Evolutionary conservation across 2,113 vertebrate genomes (phyloP), one percentile per base, ranked within the genome.

Genomic region (Bufo bufo): DNA sequence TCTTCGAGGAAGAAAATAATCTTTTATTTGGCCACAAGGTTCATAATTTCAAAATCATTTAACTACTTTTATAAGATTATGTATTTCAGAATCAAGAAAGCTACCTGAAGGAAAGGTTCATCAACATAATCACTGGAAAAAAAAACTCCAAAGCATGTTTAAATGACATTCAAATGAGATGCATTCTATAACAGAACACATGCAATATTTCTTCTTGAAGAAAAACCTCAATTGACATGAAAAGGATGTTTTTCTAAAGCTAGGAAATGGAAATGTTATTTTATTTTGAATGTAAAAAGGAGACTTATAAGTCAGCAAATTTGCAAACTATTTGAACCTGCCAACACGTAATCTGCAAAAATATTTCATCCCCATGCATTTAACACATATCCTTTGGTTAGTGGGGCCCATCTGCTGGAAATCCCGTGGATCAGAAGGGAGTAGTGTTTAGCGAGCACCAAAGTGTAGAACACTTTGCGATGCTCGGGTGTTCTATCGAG

Each of bases 41-140:
- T 90, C 89, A 91, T 20, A 13, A 49, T 85, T 66, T 91, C 75
- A 79, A 20, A 89, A 92, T 91, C 88, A 91, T 91, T 11, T 91
- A 63, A 74, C 43, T 13, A 91, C 85, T 63, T 91, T 78, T 89
- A 87, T 82, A 78, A 83, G 72, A 88, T 83, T 63, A 88, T 66
- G 58, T 49, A 77, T 77, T 59, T 50, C 50, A 77, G 43, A 78
- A 14, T 63, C 72, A 61, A 52, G 77, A 50, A 82, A 3, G 16
- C 33, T 77, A 77, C 47, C 71, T 80, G 77, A 74, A 88, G 43
- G 58, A 83, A 54, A 69, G 0, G 0, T 61, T 74, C n/a, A 4
- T 69, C 33, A 78, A 89, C 23, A 71, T 65, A 82, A 50, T 52
- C 81, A 50, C 20, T 81, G 54, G 82, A 88, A 16, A 83, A 88